phyloP scores from a whole-genome alignment of 1,140 invertebrate genomes.

The Orius insidiosus region DNA sequence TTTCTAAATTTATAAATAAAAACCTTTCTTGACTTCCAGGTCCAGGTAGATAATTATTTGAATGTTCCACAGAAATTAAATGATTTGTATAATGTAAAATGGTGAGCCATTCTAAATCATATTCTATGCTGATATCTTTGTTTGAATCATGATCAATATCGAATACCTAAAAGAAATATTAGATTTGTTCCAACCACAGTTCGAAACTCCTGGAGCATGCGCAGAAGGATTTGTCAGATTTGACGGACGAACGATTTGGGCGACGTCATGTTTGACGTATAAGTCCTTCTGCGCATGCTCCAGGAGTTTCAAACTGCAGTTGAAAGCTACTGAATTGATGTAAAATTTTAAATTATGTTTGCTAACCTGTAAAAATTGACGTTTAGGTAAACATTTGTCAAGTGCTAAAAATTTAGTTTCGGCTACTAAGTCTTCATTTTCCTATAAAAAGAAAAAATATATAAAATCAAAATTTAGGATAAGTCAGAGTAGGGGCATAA shows the following conservation, averaged over 20 bases:
- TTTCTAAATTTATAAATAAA: slow-evolving; percentile 5
- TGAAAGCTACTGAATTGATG: neutral
- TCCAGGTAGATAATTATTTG: slow-evolving; percentile 61
- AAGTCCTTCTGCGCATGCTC: no score
- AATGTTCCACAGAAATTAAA: slow-evolving; percentile 53
- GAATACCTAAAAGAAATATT: slow-evolving; percentile 48
- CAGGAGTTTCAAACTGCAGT: no score
- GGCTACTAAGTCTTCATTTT: slow-evolving; percentile 4
- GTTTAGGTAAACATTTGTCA: slow-evolving; percentile 84
- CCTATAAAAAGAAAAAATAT: neutral
- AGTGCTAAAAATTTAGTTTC: slow-evolving; percentile 84
- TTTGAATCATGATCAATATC: slow-evolving; percentile 33
- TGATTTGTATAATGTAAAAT: slow-evolving; percentile 79
- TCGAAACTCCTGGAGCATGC: no score
- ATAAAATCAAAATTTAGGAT: no score
- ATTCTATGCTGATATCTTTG: slow-evolving; percentile 41
- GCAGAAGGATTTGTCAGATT: no score
- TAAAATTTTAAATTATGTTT: neutral
- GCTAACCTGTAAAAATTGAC: slow-evolving; percentile 68
- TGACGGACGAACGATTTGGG: no score
- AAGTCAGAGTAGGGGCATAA: no score
- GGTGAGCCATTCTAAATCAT: slow-evolving; percentile 89
- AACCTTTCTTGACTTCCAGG: slow-evolving; percentile 47
- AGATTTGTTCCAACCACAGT: neutral
- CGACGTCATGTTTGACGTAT: no score